A percentile compares a stretch with the other conserved stretches of the same genome.
Evolutionary conservation across 37 sponge, comb jelly and placozoan species (phyloP).

Genomic region (Beroe ovata): DNA sequence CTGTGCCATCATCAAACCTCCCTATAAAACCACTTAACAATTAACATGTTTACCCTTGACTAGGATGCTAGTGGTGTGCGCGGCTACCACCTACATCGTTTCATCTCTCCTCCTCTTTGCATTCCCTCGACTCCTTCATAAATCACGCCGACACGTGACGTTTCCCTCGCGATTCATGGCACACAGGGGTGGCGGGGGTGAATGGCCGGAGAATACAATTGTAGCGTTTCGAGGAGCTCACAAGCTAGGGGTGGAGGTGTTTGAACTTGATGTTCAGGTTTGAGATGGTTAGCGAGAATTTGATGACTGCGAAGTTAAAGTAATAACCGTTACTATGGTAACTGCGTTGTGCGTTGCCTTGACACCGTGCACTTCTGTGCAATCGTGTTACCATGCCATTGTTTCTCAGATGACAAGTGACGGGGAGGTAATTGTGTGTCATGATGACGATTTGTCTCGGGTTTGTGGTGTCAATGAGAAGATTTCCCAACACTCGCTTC

Average conservation of each 20-base stretch:
- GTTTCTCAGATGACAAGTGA: conserved; percentile 44
- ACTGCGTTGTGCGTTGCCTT: no score
- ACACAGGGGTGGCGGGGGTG: conserved; percentile 54
- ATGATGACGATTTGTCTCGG: conserved; percentile 18
- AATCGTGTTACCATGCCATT: no score
- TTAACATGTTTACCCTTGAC: no score
- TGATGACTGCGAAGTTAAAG: neutral
- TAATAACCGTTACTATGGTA: no score
- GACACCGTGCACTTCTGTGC: no score
- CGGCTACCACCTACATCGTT: neutral
- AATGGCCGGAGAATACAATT: conserved; percentile 42
- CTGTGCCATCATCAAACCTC: no score
- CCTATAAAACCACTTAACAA: no score
- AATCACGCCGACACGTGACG: conserved; percentile 1
- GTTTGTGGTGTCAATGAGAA: conserved; percentile 18
- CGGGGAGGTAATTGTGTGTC: conserved; percentile 54
- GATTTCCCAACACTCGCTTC: neutral
- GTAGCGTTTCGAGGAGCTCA: conserved; percentile 8
- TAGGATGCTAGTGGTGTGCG: conserved; percentile 1
- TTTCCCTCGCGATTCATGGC: conserved; percentile 35
- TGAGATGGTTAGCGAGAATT: neutral
- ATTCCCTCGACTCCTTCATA: conserved; percentile 32
- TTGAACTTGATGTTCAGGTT: conserved; percentile 64
- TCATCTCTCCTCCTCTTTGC: neutral
- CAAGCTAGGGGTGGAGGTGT: conserved; percentile 15